phyloP scores from a whole-genome alignment of 1,140 invertebrate species.

The Rhyzopertha dominica region DNA sequence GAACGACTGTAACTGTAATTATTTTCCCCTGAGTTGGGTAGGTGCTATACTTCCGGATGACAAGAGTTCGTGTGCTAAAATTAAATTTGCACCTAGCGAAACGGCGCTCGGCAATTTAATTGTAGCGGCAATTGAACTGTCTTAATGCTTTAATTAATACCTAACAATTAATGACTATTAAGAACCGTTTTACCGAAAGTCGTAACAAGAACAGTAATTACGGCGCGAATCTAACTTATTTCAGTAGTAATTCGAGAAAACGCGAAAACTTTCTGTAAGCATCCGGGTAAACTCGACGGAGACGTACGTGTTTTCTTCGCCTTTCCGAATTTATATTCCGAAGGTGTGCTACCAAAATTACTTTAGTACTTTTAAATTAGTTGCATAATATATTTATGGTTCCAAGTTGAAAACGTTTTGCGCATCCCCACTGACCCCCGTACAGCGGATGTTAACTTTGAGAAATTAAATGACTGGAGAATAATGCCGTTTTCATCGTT shows the following conservation, averaged over 20 bases:
- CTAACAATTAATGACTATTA: constrained; percentile 34
- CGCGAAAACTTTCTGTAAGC: constrained; percentile 38
- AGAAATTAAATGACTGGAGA: too few relatives aligned
- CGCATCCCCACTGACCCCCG: too few relatives aligned
- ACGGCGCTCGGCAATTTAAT: too few relatives aligned
- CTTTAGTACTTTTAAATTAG: constrained; percentile 38
- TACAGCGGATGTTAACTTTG: too few relatives aligned
- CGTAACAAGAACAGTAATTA: constrained; percentile 35
- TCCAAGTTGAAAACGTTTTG: too few relatives aligned
- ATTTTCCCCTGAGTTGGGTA: too few relatives aligned
- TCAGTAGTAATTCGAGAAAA: constrained; percentile 35
- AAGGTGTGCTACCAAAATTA: constrained; percentile 35
- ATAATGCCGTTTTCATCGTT: too few relatives aligned
- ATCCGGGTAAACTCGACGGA: constrained; percentile 32
- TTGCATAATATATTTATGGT: constrained; percentile 36
- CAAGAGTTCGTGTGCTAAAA: too few relatives aligned
- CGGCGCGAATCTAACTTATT: constrained; percentile 33
- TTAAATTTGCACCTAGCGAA: too few relatives aligned
- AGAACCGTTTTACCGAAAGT: constrained; percentile 29
- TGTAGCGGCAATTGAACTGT: constrained; percentile 18
- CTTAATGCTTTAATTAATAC: constrained; percentile 29
- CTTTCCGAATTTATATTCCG: constrained; percentile 32
- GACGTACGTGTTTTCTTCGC: constrained; percentile 31
- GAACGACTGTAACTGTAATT: too few relatives aligned
- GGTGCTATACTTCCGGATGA: too few relatives aligned